Conservation (phyloP, 2,888 invertebrate species). For the Allolobophora icterica region DNA sequence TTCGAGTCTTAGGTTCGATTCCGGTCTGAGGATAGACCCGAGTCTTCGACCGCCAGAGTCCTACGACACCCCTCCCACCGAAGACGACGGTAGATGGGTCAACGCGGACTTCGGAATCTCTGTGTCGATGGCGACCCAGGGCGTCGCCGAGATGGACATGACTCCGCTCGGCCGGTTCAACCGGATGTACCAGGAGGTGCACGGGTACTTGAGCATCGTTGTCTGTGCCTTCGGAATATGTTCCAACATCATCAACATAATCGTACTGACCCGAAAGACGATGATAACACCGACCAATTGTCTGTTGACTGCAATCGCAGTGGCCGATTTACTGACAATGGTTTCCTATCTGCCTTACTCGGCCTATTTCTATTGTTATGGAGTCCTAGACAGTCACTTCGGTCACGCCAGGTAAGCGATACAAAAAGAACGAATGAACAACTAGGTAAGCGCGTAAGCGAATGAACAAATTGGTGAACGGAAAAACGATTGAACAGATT, state of each 20-base stretch:
- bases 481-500: too few relatives aligned
- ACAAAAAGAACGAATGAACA: neutral
- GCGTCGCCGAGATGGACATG: neutral
- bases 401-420: slow-evolving; percentile 49
- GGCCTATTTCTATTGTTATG: slow-evolving; percentile 47
- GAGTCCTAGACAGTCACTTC: slow-evolving; percentile 21
- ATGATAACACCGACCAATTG: slow-evolving; percentile 89
- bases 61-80: neutral
- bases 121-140: neutral
- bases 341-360: slow-evolving; percentile 77
- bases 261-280: slow-evolving; percentile 81
- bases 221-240: slow-evolving; percentile 90
- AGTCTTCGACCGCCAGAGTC: neutral
- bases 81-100: neutral
- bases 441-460: neutral
- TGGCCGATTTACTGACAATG: slow-evolving; percentile 89
- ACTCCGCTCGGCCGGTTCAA: slow-evolving; percentile 50
- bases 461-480: too few relatives aligned
- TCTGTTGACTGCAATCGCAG: slow-evolving; percentile 82
- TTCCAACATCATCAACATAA: slow-evolving; percentile 88
- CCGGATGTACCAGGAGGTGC: slow-evolving; percentile 67
- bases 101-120: neutral
- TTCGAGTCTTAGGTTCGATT: neutral
- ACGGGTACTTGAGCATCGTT: slow-evolving; percentile 83
- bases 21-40: neutral